A percentile compares a stretch with the other conserved stretches of the same genome.
Evolutionary conservation across 2,888 invertebrate genomes (phyloP).

Genomic region (Operophtera brumata): DNA sequence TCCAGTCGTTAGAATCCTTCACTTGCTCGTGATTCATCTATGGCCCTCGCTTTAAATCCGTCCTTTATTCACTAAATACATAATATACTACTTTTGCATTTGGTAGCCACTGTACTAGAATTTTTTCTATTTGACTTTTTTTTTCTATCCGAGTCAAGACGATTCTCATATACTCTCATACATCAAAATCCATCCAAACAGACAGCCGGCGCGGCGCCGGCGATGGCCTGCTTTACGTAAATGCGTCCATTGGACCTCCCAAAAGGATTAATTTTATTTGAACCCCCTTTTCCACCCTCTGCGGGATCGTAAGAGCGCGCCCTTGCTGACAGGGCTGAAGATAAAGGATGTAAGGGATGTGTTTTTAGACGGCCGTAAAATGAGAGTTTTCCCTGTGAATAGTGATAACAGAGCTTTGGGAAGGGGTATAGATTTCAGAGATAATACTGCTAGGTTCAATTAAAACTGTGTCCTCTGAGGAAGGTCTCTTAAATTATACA

Average conservation of each 20-base stretch:
- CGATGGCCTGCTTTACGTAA: not conserved
- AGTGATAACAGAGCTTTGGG: not conserved
- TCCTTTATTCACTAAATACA: too few species aligned
- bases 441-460: not conserved
- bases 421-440: not conserved
- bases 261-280: conserved; percentile 39
- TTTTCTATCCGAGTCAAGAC: too few species aligned
- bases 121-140: too few species aligned
- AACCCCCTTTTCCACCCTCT: conserved; percentile 16
- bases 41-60: too few species aligned
- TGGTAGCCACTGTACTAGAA: too few species aligned
- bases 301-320: conserved; percentile 18
- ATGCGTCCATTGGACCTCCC: conserved; percentile 9
- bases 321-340: conserved; percentile 33
- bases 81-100: too few species aligned
- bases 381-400: conserved; percentile 6
- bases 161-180: too few species aligned
- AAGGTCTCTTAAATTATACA: too few species aligned
- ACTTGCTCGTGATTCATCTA: too few species aligned
- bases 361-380: conserved; percentile 24
- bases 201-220: conserved; percentile 1
- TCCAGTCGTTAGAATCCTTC: too few species aligned
- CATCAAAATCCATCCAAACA: too few species aligned
- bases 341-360: conserved; percentile 32
- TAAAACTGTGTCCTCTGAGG: too few species aligned